Percentiles rank a stretch among this genome's conserved stretches.
Conservation (phyloP, 1,140 invertebrate species). For the Idris sp. region DNA sequence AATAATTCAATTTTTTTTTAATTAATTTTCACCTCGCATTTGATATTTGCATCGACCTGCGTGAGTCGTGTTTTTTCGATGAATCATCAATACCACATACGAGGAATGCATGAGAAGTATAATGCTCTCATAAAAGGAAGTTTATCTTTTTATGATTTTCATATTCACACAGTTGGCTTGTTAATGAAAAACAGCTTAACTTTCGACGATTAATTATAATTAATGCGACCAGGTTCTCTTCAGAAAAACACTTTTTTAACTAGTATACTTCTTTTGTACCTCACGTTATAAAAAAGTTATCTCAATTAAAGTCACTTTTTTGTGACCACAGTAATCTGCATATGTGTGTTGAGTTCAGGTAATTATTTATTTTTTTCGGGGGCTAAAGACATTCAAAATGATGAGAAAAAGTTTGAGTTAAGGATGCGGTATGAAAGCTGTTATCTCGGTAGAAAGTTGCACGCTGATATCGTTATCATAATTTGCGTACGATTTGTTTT, state of each 20-base stretch:
- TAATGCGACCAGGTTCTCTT: not conserved
- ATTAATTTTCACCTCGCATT: conserved; percentile 16
- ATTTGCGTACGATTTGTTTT: conserved; percentile 44
- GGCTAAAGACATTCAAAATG: too few relatives aligned
- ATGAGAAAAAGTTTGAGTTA: not conserved
- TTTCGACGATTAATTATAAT: conserved; percentile 16
- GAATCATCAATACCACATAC: conserved; percentile 24
- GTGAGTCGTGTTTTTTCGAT: conserved; percentile 18
- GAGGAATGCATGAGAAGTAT: conserved; percentile 39
- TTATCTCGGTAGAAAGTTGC: conserved; percentile 24
- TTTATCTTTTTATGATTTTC: conserved; percentile 23
- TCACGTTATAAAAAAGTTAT: too few relatives aligned
- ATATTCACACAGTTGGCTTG: conserved; percentile 12
- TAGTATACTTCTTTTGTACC: too few relatives aligned
- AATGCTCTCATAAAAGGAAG: conserved; percentile 37
- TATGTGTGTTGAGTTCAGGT: too few relatives aligned
- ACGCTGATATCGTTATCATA: conserved; percentile 48
- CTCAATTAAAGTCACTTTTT: too few relatives aligned
- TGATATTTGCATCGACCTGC: conserved; percentile 11
- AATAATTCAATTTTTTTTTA: conserved; percentile 33
- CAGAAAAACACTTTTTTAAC: too few relatives aligned
- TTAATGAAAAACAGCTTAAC: conserved; percentile 16
- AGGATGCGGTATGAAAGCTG: conserved; percentile 17
- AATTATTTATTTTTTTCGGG: too few relatives aligned
- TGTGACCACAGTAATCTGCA: too few relatives aligned